Evolutionary conservation across 2,888 invertebrate species (phyloP), one percentile per base, ranked within the genome.

Genomic region (Lissonota sp.): DNA sequence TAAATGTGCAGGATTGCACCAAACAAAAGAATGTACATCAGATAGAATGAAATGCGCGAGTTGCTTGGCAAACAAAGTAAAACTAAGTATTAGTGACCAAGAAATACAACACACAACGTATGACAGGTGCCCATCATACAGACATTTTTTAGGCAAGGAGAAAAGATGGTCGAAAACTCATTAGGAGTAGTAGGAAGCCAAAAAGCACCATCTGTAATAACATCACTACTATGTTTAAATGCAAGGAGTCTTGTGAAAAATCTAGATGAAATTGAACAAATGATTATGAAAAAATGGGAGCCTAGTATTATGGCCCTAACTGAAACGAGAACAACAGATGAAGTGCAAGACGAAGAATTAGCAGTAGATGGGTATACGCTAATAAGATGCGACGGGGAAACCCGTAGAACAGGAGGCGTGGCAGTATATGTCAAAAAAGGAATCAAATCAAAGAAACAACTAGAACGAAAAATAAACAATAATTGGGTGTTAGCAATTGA

Each of bases 1-100:
- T 37, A 79, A 72, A 8, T 83, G 81, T 46, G 76, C 72, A 10
- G 58, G 78, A 14, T n/a, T 62, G 0, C 83, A 83, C 55, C 14
- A 10, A 5, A n/a, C 49, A 37, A 1, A 73, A 62, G 12, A 81
- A 79, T 58, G 46, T 66, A 42, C 64, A 14, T 39, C 16, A 46
- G 1, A 8, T 8, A 26, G n/a, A n/a, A 72, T 55, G 14, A 83
- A 69, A 40, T 83, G 81, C 55, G 42, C 64, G 16, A 83, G 76
- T 60, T 81, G 76, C 12, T 16, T 51, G 5, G 44, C 26, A 42
- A 37, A 55, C 12, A 46, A 26, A 6, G 37, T 14, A 46, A 53
- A 64, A 26, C 63, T 53, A 1, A 70, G 76, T 6, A 5, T 67
- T 16, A 14, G 4, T 8, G 79, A 55, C 5, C 12, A 71, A 14